Percentiles rank a stretch among this genome's conserved stretches.
Evolutionary conservation across 2,797 vertebrate genomes (phyloP).

Genomic region (Pipistrellus pygmaeus): DNA sequence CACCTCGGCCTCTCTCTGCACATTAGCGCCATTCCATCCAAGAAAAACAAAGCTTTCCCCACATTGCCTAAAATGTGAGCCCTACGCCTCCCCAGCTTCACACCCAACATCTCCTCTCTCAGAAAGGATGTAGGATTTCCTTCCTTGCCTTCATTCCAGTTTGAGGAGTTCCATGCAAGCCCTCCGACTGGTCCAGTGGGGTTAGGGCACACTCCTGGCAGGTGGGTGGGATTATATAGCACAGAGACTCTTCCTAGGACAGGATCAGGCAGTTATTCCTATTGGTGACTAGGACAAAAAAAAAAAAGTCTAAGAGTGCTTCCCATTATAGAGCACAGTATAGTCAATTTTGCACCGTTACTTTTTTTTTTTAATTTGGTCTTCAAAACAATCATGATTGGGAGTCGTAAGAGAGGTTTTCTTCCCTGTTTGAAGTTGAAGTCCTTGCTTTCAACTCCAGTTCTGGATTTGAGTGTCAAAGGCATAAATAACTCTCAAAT

Average conservation of each 20-base stretch:
- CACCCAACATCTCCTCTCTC: not conserved
- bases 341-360: not conserved
- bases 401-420: not conserved
- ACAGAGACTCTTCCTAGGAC: not conserved
- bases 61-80: not conserved
- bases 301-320: not conserved
- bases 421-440: constrained; percentile 45
- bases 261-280: not conserved
- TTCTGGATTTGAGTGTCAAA: constrained; percentile 64
- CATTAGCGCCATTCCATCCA: not conserved
- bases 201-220: not conserved
- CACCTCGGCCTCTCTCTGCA: not conserved
- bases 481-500: not conserved
- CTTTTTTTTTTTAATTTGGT: not conserved
- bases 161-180: not conserved
- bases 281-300: not conserved
- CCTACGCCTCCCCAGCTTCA: not conserved
- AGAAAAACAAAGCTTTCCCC: not conserved
- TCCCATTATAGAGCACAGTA: not conserved
- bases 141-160: not conserved
- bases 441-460: constrained; percentile 37
- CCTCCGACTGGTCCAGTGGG: not conserved
- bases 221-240: not conserved
- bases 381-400: not conserved
- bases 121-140: not conserved